Evolutionary conservation across 2,113 vertebrate species (phyloP), one percentile per base, ranked within the genome.

Genomic region (Cavia aperea): DNA sequence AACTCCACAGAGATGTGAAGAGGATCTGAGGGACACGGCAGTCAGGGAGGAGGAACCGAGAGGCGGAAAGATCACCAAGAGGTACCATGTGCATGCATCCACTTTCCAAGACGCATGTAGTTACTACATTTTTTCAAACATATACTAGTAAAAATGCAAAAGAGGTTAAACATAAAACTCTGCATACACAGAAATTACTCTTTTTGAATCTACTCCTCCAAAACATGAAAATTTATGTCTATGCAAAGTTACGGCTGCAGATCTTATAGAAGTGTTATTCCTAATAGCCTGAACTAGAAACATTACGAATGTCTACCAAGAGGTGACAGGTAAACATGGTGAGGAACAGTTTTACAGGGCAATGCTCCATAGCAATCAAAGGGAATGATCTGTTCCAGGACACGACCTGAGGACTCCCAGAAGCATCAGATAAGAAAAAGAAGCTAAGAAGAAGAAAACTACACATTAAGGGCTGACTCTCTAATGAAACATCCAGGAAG

Each of bases 31-130:
- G 13, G 43, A 21, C 15, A 23, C 12, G 39, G 43, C 39, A 39
- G 12, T 29, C 7, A 75, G 19, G 73, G 12, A 46, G 7, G 14
- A 77, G 26, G 43, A 49, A 12, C 12, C 0, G 66, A 0, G 26
- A 31, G 46, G 26, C 31, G 5, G 8, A 49, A 29, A 31, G 46
- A 16, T 46, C 16, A 29, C 14, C 7, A 49, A 31, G 73, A 49
- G 16, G 23, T 49, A 29, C 2, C 26, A 31, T 0, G 3, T 49
- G 1, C 0, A 29, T 16, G 46, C 3, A 77, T 13, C 43, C 14
- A 23, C 16, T 49, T 15, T 26, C 46, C 26, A 49, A 77, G 73
- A 49, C 8, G 26, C 26, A 49, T 7, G 46, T 16, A 31, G 8
- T 49, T 49, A 26, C 43, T 75, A 7, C 14, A 29, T 46, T 46